phyloP scores from a whole-genome alignment of 1,140 invertebrate species.

The Brachionus koreanus region DNA sequence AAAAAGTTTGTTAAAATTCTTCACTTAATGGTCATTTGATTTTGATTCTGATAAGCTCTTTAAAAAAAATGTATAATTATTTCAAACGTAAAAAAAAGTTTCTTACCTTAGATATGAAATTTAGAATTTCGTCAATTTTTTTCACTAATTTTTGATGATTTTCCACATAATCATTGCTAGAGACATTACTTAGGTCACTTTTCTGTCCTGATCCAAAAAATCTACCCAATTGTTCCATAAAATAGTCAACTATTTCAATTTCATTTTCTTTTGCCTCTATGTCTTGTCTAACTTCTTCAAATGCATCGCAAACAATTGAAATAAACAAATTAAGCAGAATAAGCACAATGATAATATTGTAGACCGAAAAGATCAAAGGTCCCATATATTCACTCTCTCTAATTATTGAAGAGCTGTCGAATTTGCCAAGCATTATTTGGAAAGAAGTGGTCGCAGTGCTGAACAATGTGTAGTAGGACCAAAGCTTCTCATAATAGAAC shows the following conservation, averaged over 20 bases:
- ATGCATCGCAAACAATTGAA: not conserved
- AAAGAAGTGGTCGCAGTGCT: not conserved
- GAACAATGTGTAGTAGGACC: not conserved
- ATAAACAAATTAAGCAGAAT: not conserved
- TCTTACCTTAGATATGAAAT: not conserved
- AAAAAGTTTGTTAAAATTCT: too few relatives aligned
- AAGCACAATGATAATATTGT: conserved; percentile 1
- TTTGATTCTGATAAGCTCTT: not conserved
- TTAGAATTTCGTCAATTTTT: not conserved
- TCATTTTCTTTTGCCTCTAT: not conserved
- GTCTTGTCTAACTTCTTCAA: not conserved
- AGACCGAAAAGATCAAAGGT: not conserved
- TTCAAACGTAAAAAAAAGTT: not conserved
- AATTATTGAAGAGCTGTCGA: not conserved
- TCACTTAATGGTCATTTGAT: not conserved
- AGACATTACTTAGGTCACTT: not conserved
- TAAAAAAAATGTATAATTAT: not conserved
- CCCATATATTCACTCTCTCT: not conserved
- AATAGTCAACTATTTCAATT: conserved; percentile 19
- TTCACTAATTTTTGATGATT: not conserved
- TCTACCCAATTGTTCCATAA: not conserved
- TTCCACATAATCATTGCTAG: not conserved
- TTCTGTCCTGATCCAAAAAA: not conserved
- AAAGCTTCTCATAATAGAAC: not conserved
- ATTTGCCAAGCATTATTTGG: conserved; percentile 37